Conservation (phyloP, 2,797 vertebrate species). For the Acanthurus tractus region DNA sequence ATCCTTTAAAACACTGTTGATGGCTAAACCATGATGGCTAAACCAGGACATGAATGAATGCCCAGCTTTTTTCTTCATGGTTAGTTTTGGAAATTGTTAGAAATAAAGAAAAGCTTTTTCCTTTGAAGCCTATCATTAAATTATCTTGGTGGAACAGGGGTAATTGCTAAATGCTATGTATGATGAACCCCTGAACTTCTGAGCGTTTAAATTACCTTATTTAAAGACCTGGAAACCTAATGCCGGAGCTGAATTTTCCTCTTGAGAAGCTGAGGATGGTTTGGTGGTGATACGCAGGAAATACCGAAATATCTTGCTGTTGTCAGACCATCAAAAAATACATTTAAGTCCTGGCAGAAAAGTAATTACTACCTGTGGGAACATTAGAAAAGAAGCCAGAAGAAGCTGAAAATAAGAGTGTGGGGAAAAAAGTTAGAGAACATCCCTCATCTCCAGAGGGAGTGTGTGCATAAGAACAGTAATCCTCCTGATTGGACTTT, state of each 20-base stretch:
- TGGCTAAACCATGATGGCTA: background rate
- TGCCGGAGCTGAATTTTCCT: background rate
- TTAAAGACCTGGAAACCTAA: slow-evolving; percentile 22
- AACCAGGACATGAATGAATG: background rate
- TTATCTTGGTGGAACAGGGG: background rate
- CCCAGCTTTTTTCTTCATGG: background rate
- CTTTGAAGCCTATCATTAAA: background rate
- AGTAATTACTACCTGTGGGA: slow-evolving; percentile 39
- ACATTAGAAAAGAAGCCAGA: slow-evolving; percentile 6
- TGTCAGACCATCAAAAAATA: slow-evolving; percentile 33
- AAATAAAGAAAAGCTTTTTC: background rate
- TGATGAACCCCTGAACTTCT: background rate
- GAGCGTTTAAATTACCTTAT: background rate
- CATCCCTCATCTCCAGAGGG: slow-evolving; percentile 26
- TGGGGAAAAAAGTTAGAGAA: slow-evolving; percentile 21
- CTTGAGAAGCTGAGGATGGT: slow-evolving; percentile 12
- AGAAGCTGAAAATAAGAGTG: slow-evolving; percentile 11
- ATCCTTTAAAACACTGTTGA: background rate
- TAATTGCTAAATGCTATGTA: slow-evolving; percentile 8
- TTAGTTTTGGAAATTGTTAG: slow-evolving; percentile 5
- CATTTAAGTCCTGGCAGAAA: slow-evolving; percentile 29
- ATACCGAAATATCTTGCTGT: slow-evolving; percentile 27
- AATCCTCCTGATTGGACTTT: slow-evolving; percentile 25
- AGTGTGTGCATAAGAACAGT: background rate
- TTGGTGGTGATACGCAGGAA: slow-evolving; percentile 20